Conservation (phyloP, 2,113 vertebrate genomes). For the Patagioenas fasciata region DNA sequence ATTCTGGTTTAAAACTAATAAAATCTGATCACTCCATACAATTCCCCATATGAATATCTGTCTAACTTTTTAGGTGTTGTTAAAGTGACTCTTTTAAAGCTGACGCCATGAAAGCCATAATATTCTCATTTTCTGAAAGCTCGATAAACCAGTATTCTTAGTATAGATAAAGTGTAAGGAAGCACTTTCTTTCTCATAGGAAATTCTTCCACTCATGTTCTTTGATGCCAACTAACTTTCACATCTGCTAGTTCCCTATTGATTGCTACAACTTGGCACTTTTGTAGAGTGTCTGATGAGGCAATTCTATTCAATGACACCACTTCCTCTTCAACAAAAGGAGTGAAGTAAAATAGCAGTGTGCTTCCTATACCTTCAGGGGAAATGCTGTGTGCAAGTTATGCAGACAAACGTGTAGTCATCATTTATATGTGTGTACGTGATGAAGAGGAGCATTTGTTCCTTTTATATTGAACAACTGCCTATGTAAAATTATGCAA, state of each 20-base stretch:
- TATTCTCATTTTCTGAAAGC: slow-evolving; percentile 72
- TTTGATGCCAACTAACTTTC: slow-evolving; percentile 74
- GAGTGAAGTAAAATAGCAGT: slow-evolving; percentile 61
- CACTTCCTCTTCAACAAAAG: slow-evolving; percentile 70
- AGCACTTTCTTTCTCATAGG: slow-evolving; percentile 75
- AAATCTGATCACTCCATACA: slow-evolving; percentile 46
- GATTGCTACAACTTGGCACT: slow-evolving; percentile 71
- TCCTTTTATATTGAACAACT: slow-evolving; percentile 31
- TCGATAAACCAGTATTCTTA: slow-evolving; percentile 65
- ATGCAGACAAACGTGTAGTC: slow-evolving; percentile 60
- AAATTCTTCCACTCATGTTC: slow-evolving; percentile 69
- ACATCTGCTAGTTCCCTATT: slow-evolving; percentile 75
- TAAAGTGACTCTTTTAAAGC: slow-evolving; percentile 63
- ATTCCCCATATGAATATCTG: slow-evolving; percentile 16
- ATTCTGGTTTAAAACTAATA: slow-evolving; percentile 49
- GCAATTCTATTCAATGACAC: slow-evolving; percentile 69
- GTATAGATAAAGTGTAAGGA: slow-evolving; percentile 67
- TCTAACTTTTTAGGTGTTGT: slow-evolving; percentile 66
- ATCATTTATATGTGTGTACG: slow-evolving; percentile 26
- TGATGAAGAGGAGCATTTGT: neutral
- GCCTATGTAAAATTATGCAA: slow-evolving; percentile 57
- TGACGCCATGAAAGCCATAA: slow-evolving; percentile 61
- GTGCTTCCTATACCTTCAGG: slow-evolving; percentile 53
- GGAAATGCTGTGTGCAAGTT: slow-evolving; percentile 67
- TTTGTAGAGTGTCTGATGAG: slow-evolving; percentile 63